Base-by-base conservation (phyloP, 2,888 invertebrate species). In the Hyalella azteca region DNA sequence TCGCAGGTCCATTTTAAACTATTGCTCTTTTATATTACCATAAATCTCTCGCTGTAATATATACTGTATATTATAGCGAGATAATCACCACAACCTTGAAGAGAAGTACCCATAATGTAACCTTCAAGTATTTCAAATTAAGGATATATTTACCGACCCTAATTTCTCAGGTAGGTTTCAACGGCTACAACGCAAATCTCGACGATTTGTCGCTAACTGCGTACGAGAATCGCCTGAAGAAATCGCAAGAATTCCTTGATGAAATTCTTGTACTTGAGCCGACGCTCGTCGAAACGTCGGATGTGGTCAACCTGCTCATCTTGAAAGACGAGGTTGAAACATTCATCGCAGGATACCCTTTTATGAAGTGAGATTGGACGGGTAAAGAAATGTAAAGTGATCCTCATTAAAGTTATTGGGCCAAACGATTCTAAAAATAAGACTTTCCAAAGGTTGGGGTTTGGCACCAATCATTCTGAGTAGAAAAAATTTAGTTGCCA, bases 321-420 rank as follows among this genome's bases (percentile, higher is more conserved):
- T 50, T 85, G 22, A 66, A 79, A 39, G 48, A 79, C 19, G 82
- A 85, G 40, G 75, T 85, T 2, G 49, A 78, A 59, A 82, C 82
- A 3, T 85, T 50, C 76, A 81, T 84, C n/a, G 79, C 81, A 13
- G 84, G 84, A 2, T 84, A 73, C 39, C 76, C 79, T 36, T 82
- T 79, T 76, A 59, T 81, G 41, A 85, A 85, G 85, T 85, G 41
- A 81, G 78, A 3, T 11, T n/a, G 41, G 41, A 29, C 9, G 32
- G 66, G 22, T 26, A 4, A 11, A 15, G 0, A 5, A 7, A 22
- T 29, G 19, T 54, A 22, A 26, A n/a, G n/a, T n/a, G n/a, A n/a
- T n/a, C n/a, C n/a, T n/a, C n/a, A n/a, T n/a, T n/a, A n/a, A n/a
- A n/a, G n/a, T n/a, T n/a, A n/a, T n/a, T n/a, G n/a, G n/a, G n/a